Percentiles rank a stretch among this genome's conserved stretches.
Evolutionary conservation across 2,888 invertebrate species (phyloP).

Genomic region (Archips xylosteana): DNA sequence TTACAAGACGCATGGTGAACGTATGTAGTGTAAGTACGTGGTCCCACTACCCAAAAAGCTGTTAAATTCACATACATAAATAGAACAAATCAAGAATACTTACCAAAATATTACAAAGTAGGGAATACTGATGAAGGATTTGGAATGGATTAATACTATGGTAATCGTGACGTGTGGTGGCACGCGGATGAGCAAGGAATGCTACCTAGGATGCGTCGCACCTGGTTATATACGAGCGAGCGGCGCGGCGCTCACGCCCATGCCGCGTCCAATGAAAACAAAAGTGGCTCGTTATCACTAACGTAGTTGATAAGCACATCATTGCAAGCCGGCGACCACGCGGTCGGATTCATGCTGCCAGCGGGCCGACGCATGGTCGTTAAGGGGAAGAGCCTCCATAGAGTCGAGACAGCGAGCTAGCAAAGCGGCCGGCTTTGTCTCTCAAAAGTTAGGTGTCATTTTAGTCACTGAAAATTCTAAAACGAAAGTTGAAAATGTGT

Average conservation of each 20-base stretch:
- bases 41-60: not conserved
- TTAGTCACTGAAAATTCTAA: too few species aligned
- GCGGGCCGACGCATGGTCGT: constrained; percentile 70
- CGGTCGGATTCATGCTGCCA: constrained; percentile 60
- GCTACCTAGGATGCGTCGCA: constrained; percentile 52
- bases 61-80: constrained; percentile 1
- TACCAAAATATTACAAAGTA: constrained; percentile 16
- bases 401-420: constrained; percentile 7
- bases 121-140: constrained; percentile 3
- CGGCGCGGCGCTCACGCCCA: constrained; percentile 73
- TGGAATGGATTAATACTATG: constrained; percentile 9
- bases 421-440: not conserved
- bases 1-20: not conserved
- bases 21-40: not conserved
- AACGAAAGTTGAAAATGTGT: too few species aligned
- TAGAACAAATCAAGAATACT: constrained; percentile 17
- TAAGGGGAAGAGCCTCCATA: constrained; percentile 60
- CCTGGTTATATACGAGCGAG: constrained; percentile 68
- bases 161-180: constrained; percentile 51
- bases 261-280: constrained; percentile 73
- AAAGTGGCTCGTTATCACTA: constrained; percentile 48
- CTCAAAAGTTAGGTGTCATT: not conserved
- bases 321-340: constrained; percentile 69
- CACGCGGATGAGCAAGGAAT: constrained; percentile 59
- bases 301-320: constrained; percentile 59